Evolutionary conservation across 1,140 invertebrate species (phyloP), one percentile per base, ranked within the genome.

Genomic region (Eumaeus atala): DNA sequence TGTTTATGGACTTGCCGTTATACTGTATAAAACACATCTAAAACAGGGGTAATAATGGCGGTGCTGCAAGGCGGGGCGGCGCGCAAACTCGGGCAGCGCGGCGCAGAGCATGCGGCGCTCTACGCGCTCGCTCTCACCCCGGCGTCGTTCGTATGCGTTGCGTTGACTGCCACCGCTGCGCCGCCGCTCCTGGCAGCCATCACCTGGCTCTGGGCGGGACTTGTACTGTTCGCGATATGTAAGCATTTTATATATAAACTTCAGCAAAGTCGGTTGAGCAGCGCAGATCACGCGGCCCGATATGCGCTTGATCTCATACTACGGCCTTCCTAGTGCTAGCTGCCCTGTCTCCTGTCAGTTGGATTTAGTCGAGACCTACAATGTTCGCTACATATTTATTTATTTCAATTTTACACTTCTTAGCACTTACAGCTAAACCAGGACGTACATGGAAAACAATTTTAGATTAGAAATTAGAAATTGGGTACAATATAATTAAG

Each of bases 171-270:
- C 6, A 83, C 89, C 37, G 58, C 60, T 0, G 37, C 28, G 42
- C 14, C 63, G 11, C 67, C 70, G 0, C 2, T 74, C 0, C 40
- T 81, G 5, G 36, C 63, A 9, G 79, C 78, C 0, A 59, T 89
- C 56, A 77, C 62, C 9, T 72, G 88, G 59, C 87, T 99, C 7
- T 97, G 95, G 86, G 65, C 92, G 48, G 97, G 96, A 21, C 89
- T 99, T 50, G 90, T 95, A 54, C 81, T 99, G 1, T 99, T 97
- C 87, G 93, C 97, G 40, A 90, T 97, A 74, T 96, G 95, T 97
- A 90, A 93, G 94, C 92, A 72, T 89, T 97, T 66, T 97, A 93
- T 51, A 1, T 9, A 16, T 2, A 38, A 9, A 2, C 1, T n/a
- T 37, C 3, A 4, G 35, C 8, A 10, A 37, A n/a, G n/a, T n/a